Evolutionary conservation across 2,888 invertebrate genomes (phyloP).

Genomic region (Pachycephus smyrnensis): DNA sequence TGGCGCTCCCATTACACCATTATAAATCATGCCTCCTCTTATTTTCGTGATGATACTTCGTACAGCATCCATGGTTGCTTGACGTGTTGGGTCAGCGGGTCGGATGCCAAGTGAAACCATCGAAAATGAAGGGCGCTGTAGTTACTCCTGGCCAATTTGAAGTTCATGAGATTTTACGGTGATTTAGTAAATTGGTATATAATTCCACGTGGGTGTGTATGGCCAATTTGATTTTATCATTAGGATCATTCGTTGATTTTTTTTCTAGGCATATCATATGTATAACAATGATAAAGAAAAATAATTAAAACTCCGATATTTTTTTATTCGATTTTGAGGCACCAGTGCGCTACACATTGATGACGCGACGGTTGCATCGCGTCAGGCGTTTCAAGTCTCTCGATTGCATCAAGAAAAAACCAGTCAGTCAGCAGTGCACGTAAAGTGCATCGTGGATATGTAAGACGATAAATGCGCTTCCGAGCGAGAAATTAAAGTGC

Average conservation of each 20-base stretch:
- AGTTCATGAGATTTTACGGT: not conserved
- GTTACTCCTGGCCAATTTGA: not conserved
- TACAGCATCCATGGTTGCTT: constrained; percentile 33
- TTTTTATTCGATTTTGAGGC: not conserved
- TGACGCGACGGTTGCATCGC: not conserved
- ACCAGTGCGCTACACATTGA: not conserved
- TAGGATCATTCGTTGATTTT: not conserved
- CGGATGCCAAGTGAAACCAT: constrained; percentile 39
- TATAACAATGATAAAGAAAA: not conserved
- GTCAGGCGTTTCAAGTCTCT: not conserved
- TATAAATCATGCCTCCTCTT: constrained; percentile 57
- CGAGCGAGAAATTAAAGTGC: constrained; percentile 5
- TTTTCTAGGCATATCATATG: not conserved
- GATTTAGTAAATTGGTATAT: not conserved
- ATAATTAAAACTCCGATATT: not conserved
- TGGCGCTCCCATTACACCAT: constrained; percentile 58
- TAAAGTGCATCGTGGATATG: not conserved
- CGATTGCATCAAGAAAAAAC: not conserved
- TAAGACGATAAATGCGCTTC: constrained; percentile 1
- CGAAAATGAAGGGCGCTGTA: not conserved
- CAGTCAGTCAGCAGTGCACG: not conserved
- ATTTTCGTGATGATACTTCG: constrained; percentile 42
- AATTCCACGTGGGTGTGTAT: not conserved
- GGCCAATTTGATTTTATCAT: not conserved
- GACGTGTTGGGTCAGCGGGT: constrained; percentile 51